Evolutionary conservation across 2,797 vertebrate genomes (phyloP), one percentile per base, ranked within the genome.

Genomic region (Florisuga fusca): DNA sequence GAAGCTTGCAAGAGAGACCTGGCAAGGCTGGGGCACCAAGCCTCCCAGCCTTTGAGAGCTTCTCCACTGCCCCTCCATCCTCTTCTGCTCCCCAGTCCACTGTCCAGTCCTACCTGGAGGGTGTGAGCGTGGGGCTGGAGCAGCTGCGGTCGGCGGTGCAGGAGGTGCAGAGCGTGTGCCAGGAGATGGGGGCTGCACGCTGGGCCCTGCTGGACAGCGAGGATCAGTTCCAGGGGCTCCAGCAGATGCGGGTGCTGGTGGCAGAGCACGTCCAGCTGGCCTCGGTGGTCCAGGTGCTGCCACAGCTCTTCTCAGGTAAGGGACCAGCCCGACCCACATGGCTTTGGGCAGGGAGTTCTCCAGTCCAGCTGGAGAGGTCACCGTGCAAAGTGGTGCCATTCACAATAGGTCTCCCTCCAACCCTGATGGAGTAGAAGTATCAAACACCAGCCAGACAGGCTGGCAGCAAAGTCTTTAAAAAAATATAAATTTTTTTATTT

Each of bases 71-170:
- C 54, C 63, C 25, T 48, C 31, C 6, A 1, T 72, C 34, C 46
- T 53, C 69, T 67, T 89, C 76, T 96, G 74, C 59, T 96, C 81
- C 74, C 48, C 91, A 99, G 99, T 99, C 99, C 2, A 98, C 99
- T 73, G 98, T 99, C 29, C 99, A 99, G 97, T 99, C 99, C 2
- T 99, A 99, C 97, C 97, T 99, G 97, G 99, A 99, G 94, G 99
- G 99, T 5, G 98, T 99, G 16, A 98, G 98, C 66, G 97, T 97
- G n/a, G 99, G 99, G 38, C 97, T 99, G 95, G 97, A 98, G 95
- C 99, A 99, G 95, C 98, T 99, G 63, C 97, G 95, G 16, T 98
- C 95, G 23, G 99, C 99, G 6, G 90, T 98, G 36, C 95, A 94
- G 15, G 98, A 98, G 17, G 95, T 99, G 61, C 98, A 90, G 79